Conservation (phyloP, 2,888 invertebrate genomes). For the Caenorhabditis imperialis region DNA sequence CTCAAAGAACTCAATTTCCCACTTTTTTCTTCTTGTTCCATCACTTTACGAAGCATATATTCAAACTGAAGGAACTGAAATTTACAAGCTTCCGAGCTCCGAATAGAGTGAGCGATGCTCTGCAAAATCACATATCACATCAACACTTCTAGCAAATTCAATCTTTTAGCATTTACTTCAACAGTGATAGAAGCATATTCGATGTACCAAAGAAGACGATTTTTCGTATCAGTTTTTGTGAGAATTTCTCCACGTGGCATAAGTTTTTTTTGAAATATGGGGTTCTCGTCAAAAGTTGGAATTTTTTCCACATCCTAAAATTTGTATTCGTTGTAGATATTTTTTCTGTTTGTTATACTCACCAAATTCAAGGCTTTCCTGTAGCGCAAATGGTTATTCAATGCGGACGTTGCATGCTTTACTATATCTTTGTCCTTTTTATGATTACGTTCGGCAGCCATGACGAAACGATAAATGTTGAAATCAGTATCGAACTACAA, state of each 20-base stretch:
- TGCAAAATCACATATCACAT: constrained; percentile 34
- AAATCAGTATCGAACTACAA: constrained; percentile 77
- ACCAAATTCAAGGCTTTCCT: constrained; percentile 74
- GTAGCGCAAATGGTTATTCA: constrained; percentile 76
- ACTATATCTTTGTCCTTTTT: constrained; percentile 73
- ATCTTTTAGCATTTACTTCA: constrained; percentile 64
- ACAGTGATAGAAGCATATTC: constrained; percentile 77
- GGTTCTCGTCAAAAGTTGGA: constrained; percentile 74
- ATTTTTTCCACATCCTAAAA: constrained; percentile 69
- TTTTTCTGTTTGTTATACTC: too few relatives aligned
- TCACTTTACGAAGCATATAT: constrained; percentile 75
- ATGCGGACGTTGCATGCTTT: constrained; percentile 70
- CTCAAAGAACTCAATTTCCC: constrained; percentile 73
- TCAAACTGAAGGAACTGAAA: constrained; percentile 78
- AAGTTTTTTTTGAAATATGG: constrained; percentile 68
- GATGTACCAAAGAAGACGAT: constrained; percentile 77
- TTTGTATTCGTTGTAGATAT: too few relatives aligned
- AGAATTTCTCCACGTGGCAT: constrained; percentile 74
- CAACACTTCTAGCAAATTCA: too few relatives aligned
- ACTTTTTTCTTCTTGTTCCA: constrained; percentile 75
- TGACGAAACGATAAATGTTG: constrained; percentile 77
- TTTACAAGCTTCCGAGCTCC: constrained; percentile 72
- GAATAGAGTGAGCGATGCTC: constrained; percentile 74
- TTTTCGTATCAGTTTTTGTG: constrained; percentile 64
- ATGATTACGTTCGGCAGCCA: constrained; percentile 69